Percentiles rank a stretch among this genome's conserved stretches.
These are phyloP conservation scores for Azorinus chamasolen DNA, from an alignment of 2,888 invertebrate species.

Conservation along the genomic window DNA sequence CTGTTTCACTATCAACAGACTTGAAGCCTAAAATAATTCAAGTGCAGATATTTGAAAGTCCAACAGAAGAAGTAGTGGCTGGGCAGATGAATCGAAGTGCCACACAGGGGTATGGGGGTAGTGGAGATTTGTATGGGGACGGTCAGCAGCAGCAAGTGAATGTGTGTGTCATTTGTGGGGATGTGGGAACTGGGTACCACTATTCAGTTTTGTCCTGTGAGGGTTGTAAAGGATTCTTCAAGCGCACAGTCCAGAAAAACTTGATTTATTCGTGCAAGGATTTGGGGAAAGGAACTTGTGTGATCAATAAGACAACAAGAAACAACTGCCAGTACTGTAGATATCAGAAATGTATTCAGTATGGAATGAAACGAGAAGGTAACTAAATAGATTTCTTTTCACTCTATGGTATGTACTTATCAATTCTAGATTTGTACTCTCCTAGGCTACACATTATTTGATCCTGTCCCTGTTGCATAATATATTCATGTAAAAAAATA, in stretches of 20 bases:
- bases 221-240: conserved; percentile 86
- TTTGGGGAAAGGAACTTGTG: conserved; percentile 77
- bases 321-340: conserved; percentile 86
- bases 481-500: too few relatives aligned
- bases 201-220: conserved; percentile 86
- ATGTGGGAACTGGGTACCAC: conserved; percentile 85
- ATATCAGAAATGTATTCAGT: conserved; percentile 84
- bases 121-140: background rate
- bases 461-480: too few relatives aligned
- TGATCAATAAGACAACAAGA: conserved; percentile 85
- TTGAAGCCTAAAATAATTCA: background rate
- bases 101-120: background rate
- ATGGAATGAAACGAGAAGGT: conserved; percentile 86
- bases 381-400: conserved; percentile 14
- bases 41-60: conserved; percentile 18
- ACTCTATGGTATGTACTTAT: background rate
- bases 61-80: background rate
- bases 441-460: too few relatives aligned
- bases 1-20: background rate
- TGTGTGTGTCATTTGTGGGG: conserved; percentile 83
- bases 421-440: background rate
- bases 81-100: background rate
- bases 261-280: conserved; percentile 84
- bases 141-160: conserved; percentile 10
- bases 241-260: conserved; percentile 85